These are phyloP conservation scores for Pongo abelii DNA, from an alignment of 2,113 vertebrate genomes.

Conservation along the genomic window DNA sequence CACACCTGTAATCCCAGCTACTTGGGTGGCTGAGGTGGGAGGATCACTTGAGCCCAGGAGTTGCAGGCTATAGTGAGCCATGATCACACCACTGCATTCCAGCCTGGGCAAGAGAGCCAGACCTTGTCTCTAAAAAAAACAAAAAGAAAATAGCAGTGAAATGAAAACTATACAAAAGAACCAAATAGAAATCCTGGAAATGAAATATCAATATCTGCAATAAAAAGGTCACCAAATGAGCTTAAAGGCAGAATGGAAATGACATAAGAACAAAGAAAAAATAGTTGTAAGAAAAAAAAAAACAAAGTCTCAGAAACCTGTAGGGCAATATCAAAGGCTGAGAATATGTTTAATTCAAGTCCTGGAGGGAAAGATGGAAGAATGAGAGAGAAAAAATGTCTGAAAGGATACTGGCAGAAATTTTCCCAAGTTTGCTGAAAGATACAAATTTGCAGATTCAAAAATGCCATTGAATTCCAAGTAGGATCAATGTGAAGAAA, in stretches of 20 bases:
- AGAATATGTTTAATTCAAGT: neutral
- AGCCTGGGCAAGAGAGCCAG: no score
- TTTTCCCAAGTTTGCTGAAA: neutral
- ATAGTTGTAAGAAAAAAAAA: neutral
- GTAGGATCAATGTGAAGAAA: neutral
- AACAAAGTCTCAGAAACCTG: neutral
- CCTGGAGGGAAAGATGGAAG: neutral
- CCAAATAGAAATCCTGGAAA: neutral
- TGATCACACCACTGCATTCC: no score
- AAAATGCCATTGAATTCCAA: neutral
- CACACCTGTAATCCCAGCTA: no score
- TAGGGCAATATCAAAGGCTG: neutral
- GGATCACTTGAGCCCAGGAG: no score
- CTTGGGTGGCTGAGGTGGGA: no score
- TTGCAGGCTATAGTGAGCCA: no score
- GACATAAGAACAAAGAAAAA: neutral
- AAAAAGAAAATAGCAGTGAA: neutral
- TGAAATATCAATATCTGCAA: neutral
- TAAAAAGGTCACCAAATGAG: neutral
- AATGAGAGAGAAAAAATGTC: neutral
- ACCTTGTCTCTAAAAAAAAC: no score
- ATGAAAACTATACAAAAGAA: neutral
- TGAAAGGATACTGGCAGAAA: neutral
- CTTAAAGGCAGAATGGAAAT: neutral
- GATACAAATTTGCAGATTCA: neutral